These are phyloP conservation scores for Orthochromis indermauri DNA, from an alignment of 2,113 vertebrate genomes.

Conservation along the genomic window DNA sequence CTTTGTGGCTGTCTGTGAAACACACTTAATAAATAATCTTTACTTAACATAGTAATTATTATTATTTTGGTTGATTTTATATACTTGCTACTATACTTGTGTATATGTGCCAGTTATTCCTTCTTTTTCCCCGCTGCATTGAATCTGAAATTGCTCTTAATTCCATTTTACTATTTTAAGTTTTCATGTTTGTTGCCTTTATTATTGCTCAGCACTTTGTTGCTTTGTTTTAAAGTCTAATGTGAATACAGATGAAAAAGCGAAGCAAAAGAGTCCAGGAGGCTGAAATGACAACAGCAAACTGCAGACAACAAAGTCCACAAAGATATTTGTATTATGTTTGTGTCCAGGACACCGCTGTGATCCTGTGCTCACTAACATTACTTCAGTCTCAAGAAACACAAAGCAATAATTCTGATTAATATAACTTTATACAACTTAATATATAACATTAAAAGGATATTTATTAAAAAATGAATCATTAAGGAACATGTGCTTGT, in stretches of 20 bases:
- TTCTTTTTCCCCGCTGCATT: not conserved
- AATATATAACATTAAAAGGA: not conserved
- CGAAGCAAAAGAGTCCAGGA: not conserved
- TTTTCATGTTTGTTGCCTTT: not conserved
- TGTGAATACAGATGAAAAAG: not conserved
- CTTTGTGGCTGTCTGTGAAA: not conserved
- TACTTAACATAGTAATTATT: fast-evolving
- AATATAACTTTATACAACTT: not conserved
- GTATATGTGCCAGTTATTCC: not conserved
- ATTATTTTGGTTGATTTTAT: not conserved
- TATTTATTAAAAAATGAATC: not conserved
- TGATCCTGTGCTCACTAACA: not conserved
- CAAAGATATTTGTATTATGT: not conserved
- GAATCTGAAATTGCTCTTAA: not conserved
- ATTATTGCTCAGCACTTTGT: not conserved
- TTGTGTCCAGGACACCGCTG: not conserved
- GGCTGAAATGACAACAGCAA: not conserved
- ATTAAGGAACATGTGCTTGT: not conserved
- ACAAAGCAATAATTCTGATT: not conserved
- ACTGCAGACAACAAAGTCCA: not conserved
- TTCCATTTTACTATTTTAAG: not conserved
- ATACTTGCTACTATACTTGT: not conserved
- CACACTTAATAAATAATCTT: not conserved
- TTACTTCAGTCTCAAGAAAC: not conserved
- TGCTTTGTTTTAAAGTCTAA: not conserved